phyloP scores from a whole-genome alignment of 2,888 invertebrate genomes.

The Melanargia galathea region DNA sequence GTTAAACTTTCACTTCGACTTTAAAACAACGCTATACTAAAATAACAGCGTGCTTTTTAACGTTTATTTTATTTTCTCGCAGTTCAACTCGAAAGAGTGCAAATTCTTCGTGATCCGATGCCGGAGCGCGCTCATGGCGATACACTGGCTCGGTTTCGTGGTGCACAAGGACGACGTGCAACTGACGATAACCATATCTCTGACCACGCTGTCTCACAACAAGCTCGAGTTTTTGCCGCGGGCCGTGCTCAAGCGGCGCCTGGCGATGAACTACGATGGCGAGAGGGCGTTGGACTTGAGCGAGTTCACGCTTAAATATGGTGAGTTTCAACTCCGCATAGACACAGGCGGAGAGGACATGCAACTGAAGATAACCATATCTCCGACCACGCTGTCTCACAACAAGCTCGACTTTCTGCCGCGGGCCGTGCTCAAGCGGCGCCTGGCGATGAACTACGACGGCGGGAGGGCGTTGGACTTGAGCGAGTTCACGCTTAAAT shows the following conservation, averaged over 20 bases:
- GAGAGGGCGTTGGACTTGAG: conserved; percentile 53
- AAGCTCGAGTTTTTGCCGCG: conserved; percentile 60
- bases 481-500: conserved; percentile 56
- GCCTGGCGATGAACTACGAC: conserved; percentile 45
- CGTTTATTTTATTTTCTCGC: conserved; percentile 34
- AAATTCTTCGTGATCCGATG: conserved; percentile 61
- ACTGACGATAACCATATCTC: conserved; percentile 50
- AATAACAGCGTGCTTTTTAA: no score
- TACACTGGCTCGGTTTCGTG: conserved; percentile 60
- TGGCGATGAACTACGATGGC: conserved; percentile 44
- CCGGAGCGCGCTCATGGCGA: conserved; percentile 49
- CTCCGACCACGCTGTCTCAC: conserved; percentile 41
- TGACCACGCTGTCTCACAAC: conserved; percentile 43
- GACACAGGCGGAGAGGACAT: conserved; percentile 51
- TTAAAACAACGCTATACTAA: no score
- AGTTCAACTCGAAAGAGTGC: conserved; percentile 62
- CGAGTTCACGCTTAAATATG: conserved; percentile 58
- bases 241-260: conserved; percentile 52
- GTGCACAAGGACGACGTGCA: conserved; percentile 52
- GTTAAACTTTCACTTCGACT: no score
- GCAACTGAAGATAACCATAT: conserved; percentile 52
- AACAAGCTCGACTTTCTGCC: conserved; percentile 60
- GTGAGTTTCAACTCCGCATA: no score
- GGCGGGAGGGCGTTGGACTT: conserved; percentile 51
- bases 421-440: conserved; percentile 53